Conservation (phyloP, 2,797 vertebrate genomes). For the Clamator glandarius region DNA sequence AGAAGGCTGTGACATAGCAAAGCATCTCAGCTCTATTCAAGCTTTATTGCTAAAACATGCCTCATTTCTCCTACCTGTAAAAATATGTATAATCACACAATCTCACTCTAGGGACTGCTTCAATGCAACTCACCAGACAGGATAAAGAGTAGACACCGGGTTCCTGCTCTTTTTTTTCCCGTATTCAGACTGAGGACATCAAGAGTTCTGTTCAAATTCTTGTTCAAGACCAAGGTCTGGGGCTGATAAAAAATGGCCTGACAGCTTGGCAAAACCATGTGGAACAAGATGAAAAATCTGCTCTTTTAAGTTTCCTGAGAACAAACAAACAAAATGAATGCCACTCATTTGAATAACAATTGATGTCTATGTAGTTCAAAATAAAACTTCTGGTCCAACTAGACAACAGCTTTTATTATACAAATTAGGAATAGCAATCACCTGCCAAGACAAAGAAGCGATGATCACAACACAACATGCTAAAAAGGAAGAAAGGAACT, state of each 20-base stretch:
- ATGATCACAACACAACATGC: neutral
- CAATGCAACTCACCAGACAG: neutral
- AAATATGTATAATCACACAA: neutral
- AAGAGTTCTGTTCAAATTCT: neutral
- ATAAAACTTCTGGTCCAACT: constrained; percentile 41
- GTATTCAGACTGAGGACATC: neutral
- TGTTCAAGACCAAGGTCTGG: neutral
- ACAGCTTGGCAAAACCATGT: neutral
- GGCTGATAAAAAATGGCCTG: constrained; percentile 18
- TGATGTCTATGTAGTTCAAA: neutral
- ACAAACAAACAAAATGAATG: constrained; percentile 50
- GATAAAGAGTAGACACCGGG: neutral
- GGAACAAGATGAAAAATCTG: constrained; percentile 42
- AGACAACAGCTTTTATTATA: constrained; percentile 50
- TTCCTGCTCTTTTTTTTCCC: neutral
- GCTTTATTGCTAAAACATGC: neutral
- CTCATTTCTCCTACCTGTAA: neutral
- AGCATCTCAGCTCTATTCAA: neutral
- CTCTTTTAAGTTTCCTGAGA: constrained; percentile 35
- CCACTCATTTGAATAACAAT: constrained; percentile 34
- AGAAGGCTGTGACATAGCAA: neutral
- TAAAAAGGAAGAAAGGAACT: neutral
- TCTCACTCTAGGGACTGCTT: neutral
- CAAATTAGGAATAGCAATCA: constrained; percentile 6
- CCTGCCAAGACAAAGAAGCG: neutral